Base-by-base conservation (phyloP, 2,888 invertebrate genomes). In the Nephrotoma appendiculata region DNA sequence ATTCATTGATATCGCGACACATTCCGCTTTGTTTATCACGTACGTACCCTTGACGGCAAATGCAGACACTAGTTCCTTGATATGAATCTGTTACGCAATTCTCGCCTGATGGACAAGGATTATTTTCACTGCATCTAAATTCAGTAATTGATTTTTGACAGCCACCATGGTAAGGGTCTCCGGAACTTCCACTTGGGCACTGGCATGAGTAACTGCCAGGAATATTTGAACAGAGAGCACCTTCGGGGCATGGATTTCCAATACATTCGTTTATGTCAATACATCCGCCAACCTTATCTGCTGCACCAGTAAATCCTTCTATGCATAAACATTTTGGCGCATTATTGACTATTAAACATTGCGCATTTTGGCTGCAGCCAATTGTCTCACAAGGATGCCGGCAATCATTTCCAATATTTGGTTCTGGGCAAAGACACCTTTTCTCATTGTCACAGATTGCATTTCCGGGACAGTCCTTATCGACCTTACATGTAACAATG, bases 331-430 rank as follows among this genome's bases (percentile, higher is more conserved):
- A 98, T 89, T 96, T 96, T 0, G 97, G 96, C 89, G 94, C 93
- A 89, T 96, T 95, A 89, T 96, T 96, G 87, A 96, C 94, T 86
- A 98, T 91, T 94, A 97, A 95, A 91, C 98, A 98, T 90, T 97
- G 96, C 6, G 97, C 96, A 91, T 98, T 98, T 86, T 96, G 95
- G 86, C 96, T 96, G 90, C 98, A 98, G 87, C 94, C 94, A 52
- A 96, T 92, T 42, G 95, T 94, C 92, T 98, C 98, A 90, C 98
- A 98, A 0, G 98, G 98, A 94, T 98, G 98, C 91, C 97, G 94
- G 89, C 98, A 98, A 90, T 97, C 97, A 89, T 97, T 96, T 89
- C 98, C 98, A 89, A 97, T 93, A 90, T 98, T 98, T 0, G 98
- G 98, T 89, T 97, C 97, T 2, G 97, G 98, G 89, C 98, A 98